Base-by-base conservation (phyloP, 2,113 vertebrate genomes). In the Toxotes jaculatrix region DNA sequence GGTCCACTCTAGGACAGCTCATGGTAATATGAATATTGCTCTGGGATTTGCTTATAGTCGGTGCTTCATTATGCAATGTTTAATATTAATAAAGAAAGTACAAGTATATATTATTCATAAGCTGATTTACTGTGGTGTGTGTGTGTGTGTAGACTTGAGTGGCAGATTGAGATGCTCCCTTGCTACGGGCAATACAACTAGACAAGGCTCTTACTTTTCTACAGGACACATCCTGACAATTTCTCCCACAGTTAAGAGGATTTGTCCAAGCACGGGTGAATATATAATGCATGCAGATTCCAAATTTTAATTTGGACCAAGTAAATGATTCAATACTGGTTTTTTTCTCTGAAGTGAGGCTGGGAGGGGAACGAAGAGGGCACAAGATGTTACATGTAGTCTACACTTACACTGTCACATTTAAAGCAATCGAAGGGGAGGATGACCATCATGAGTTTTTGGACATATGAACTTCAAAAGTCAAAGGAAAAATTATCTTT, bases 271-370 rank as follows among this genome's bases (percentile, higher is more conserved):
- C 93, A 86, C 83, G 89, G 93, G 92, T 96, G 94, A 95, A 96
- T 93, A 81, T 85, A 92, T 96, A 95, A 96, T 96, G 92, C 92
- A 96, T 95, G 88, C 89, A 90, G 84, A 91, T 93, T 94, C 95
- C 94, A 92, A 87, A 87, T 87, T 91, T 92, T 89, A 95, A 94
- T 95, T 94, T 94, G 88, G 91, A 91, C 82, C 71, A 86, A 94
- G 95, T 95, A 96, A 96, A 96, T 95, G 94, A 96, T 96, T 96
- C 94, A 96, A 93, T 94, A 88, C 89, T 73, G 91, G 92, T 80
- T 91, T 93, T 91, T 93, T 92, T 83, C 89, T 94, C 74, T 60
- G 80, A 80, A 78, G 86, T 79, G 74, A 82, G 53, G 64, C 62
- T 31, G 62, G 63, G 42, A 51, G 60, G 62, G 38, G 45, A 61